These are phyloP conservation scores for Ypsolopha sequella DNA, from an alignment of 2,888 invertebrate species.

Conservation along the genomic window DNA sequence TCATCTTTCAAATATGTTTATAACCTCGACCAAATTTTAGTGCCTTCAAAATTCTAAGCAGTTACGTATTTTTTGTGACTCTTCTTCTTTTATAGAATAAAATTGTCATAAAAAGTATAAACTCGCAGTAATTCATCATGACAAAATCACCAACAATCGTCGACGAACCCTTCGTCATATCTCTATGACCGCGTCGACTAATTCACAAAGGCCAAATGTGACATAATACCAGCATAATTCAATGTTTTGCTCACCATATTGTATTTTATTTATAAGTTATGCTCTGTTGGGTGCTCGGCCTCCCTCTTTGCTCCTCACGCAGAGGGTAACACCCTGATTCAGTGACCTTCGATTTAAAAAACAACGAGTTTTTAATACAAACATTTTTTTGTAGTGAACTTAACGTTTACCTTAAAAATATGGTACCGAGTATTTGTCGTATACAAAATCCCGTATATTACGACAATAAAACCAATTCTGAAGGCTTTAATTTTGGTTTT, in stretches of 20 bases:
- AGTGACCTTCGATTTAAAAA: neutral
- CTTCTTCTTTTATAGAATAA: neutral
- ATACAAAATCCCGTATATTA: too few species aligned
- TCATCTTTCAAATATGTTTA: too few species aligned
- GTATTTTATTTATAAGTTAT: conserved; percentile 72
- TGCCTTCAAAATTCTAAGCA: too few species aligned
- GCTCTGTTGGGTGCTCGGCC: conserved; percentile 40
- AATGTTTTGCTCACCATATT: conserved; percentile 73
- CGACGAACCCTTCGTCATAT: conserved; percentile 19
- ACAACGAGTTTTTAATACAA: neutral
- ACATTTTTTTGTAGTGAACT: neutral
- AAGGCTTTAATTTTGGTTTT: too few species aligned
- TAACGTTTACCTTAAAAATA: neutral
- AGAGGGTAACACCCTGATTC: conserved; percentile 2
- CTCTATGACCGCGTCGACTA: conserved; percentile 36
- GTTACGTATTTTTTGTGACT: too few species aligned
- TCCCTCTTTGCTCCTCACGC: conserved; percentile 26
- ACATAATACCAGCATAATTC: conserved; percentile 70
- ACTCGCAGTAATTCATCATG: neutral
- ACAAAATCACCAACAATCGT: conserved; percentile 32
- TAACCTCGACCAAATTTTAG: too few species aligned
- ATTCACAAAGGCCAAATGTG: conserved; percentile 71
- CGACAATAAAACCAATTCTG: too few species aligned
- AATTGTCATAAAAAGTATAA: neutral
- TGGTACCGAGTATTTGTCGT: too few species aligned